phyloP scores from a whole-genome alignment of 2,888 invertebrate species.

The Nineta flava region DNA sequence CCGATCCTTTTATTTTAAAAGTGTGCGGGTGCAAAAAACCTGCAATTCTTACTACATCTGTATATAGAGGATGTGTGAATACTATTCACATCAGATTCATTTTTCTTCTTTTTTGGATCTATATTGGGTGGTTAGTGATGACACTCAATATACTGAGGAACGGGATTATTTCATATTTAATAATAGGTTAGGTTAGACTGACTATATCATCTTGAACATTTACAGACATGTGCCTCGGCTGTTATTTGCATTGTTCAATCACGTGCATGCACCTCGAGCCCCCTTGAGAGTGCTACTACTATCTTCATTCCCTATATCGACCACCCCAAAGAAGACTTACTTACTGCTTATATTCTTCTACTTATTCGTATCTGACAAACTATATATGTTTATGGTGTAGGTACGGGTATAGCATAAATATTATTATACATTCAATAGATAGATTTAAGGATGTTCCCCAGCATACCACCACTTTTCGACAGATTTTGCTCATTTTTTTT shows the following conservation, averaged over 20 bases:
- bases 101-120: not conserved
- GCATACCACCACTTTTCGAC: no score
- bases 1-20: no score
- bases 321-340: not conserved
- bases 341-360: not conserved
- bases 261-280: constrained; percentile 6
- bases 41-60: no score
- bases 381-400: not conserved
- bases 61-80: no score
- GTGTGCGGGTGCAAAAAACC: no score
- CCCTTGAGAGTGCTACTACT: not conserved
- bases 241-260: constrained; percentile 6
- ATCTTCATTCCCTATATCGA: not conserved
- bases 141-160: not conserved
- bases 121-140: not conserved
- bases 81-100: no score
- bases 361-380: not conserved
- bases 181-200: not conserved
- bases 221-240: not conserved
- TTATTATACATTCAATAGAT: no score
- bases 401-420: not conserved
- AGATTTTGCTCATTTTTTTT: no score
- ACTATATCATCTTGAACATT: not conserved
- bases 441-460: no score
- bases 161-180: not conserved